phyloP scores from a whole-genome alignment of 92 coral and sea anemone genomes.

The Palythoa heliodiscus region DNA sequence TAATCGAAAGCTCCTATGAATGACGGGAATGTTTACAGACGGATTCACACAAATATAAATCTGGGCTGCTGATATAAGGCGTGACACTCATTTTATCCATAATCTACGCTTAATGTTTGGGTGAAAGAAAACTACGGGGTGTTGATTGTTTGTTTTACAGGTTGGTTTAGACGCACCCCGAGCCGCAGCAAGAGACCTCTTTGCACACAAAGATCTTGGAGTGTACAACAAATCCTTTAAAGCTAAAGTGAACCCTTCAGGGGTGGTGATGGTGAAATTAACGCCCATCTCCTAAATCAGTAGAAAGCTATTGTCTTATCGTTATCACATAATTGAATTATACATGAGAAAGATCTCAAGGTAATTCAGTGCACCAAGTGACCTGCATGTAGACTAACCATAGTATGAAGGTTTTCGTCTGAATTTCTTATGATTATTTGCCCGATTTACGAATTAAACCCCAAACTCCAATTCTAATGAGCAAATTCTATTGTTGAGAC shows the following conservation, averaged over 20 bases:
- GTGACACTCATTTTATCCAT: background rate
- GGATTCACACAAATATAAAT: too few relatives aligned
- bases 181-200: slow-evolving; percentile 76
- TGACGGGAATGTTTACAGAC: too few relatives aligned
- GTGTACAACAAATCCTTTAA: slow-evolving; percentile 58
- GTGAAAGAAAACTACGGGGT: background rate
- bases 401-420: too few relatives aligned
- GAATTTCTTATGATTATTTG: too few relatives aligned
- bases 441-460: too few relatives aligned
- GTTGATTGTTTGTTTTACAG: slow-evolving; percentile 31
- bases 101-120: background rate
- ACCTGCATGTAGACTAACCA: too few relatives aligned
- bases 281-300: slow-evolving; percentile 41
- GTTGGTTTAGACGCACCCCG: slow-evolving; percentile 62
- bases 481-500: too few relatives aligned
- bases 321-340: too few relatives aligned
- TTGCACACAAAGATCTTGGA: slow-evolving; percentile 73
- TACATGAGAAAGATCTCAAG: background rate
- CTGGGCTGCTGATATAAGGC: too few relatives aligned
- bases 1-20: too few relatives aligned
- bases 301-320: background rate
- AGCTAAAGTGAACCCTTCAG: slow-evolving; percentile 85
- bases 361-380: too few relatives aligned
- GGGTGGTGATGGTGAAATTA: slow-evolving; percentile 84
- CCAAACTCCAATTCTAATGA: too few relatives aligned